Evolutionary conservation across 2,113 vertebrate genomes (phyloP).

Genomic region (Onychorhynchus coronatus): DNA sequence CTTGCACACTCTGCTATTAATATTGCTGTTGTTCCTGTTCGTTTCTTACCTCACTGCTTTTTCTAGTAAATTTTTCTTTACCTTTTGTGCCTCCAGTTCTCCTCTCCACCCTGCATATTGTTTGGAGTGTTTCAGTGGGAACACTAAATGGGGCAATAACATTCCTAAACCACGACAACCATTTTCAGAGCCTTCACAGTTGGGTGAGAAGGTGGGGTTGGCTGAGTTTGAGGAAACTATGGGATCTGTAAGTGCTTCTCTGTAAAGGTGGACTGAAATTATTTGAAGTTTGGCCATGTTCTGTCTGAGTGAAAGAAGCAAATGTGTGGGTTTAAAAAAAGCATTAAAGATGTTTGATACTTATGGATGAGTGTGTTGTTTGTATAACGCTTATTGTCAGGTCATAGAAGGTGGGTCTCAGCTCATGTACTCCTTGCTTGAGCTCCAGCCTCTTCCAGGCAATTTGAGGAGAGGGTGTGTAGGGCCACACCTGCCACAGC

Average conservation of each 20-base stretch:
- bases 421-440: background rate
- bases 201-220: background rate
- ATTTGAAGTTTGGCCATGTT: background rate
- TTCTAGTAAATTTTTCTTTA: background rate
- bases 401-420: background rate
- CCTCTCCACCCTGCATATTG: background rate
- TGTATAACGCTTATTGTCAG: background rate
- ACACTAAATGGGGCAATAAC: background rate
- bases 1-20: background rate
- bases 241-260: background rate
- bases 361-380: background rate
- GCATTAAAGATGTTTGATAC: background rate
- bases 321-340: background rate
- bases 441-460: background rate
- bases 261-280: background rate
- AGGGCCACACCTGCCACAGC: background rate
- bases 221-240: background rate
- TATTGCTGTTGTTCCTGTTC: background rate
- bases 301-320: background rate
- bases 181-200: background rate
- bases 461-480: background rate
- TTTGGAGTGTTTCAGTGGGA: background rate
- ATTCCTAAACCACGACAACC: background rate
- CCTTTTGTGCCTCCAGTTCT: background rate
- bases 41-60: background rate